Conservation (phyloP, 2,113 vertebrate genomes). For the Scopus umbretta region DNA sequence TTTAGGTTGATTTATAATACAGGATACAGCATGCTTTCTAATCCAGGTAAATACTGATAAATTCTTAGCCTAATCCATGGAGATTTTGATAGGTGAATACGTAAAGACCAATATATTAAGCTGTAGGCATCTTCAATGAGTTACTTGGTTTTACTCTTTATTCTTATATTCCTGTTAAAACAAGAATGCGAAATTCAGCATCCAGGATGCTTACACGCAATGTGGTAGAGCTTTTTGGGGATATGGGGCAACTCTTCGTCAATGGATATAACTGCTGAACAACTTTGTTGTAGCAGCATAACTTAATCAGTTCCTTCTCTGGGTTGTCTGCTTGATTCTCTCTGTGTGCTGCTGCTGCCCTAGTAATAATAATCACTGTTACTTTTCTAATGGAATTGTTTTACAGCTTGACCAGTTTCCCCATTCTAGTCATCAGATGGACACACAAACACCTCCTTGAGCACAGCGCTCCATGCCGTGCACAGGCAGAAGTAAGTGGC, state of each 20-base stretch:
- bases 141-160: not conserved
- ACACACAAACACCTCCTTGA: not conserved
- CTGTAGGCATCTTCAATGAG: not conserved
- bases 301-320: not conserved
- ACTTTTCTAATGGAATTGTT: not conserved
- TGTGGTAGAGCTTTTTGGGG: not conserved
- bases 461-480: accelerated
- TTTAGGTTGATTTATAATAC: not conserved
- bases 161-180: not conserved
- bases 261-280: not conserved
- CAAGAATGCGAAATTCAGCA: not conserved
- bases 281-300: not conserved
- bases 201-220: too few species aligned
- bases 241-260: not conserved
- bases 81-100: not conserved
- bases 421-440: not conserved
- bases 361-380: not conserved
- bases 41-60: not conserved
- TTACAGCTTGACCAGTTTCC: not conserved
- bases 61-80: not conserved
- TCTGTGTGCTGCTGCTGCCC: not conserved
- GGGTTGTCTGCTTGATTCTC: not conserved
- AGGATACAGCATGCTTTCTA: not conserved
- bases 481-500: not conserved
- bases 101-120: not conserved